Evolutionary conservation across 2,888 invertebrate species (phyloP).

Genomic region (Orthonychiurus folsomi): DNA sequence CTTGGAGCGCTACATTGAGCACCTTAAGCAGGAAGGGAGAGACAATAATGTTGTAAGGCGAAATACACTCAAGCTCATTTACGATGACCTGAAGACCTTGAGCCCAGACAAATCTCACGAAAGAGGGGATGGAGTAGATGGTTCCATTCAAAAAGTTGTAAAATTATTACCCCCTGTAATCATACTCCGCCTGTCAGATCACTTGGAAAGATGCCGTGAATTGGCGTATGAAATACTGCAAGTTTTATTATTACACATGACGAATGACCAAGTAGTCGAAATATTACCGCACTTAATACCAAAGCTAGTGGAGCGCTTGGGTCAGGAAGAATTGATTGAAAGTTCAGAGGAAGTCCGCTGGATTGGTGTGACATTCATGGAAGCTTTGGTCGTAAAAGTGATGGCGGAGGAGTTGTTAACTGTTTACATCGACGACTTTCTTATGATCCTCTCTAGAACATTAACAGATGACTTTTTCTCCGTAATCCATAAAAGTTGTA

Average conservation of each 20-base stretch:
- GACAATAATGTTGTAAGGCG: not conserved
- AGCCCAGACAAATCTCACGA: not conserved
- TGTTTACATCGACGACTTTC: constrained; percentile 65
- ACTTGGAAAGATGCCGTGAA: constrained; percentile 36
- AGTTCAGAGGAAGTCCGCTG: constrained; percentile 74
- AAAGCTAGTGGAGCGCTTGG: constrained; percentile 65
- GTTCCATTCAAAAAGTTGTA: not conserved
- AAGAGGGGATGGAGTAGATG: not conserved
- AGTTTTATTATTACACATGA: constrained; percentile 14
- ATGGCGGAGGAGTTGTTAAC: constrained; percentile 51
- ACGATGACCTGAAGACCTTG: not conserved
- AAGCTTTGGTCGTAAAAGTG: constrained; percentile 53
- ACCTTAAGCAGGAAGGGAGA: not conserved
- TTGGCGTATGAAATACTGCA: constrained; percentile 27
- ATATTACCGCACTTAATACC: constrained; percentile 53
- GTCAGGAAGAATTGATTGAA: constrained; percentile 62
- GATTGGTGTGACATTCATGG: constrained; percentile 57
- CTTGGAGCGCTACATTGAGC: not conserved
- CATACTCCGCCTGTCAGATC: constrained; percentile 15
- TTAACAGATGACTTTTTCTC: constrained; percentile 69
- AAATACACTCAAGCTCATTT: not conserved
- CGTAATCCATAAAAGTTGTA: constrained; percentile 69
- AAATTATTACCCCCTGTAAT: not conserved
- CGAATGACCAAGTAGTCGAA: constrained; percentile 14
- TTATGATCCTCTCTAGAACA: constrained; percentile 61